phyloP scores from a whole-genome alignment of 2,888 invertebrate genomes.

The Gastrophysa polygoni region DNA sequence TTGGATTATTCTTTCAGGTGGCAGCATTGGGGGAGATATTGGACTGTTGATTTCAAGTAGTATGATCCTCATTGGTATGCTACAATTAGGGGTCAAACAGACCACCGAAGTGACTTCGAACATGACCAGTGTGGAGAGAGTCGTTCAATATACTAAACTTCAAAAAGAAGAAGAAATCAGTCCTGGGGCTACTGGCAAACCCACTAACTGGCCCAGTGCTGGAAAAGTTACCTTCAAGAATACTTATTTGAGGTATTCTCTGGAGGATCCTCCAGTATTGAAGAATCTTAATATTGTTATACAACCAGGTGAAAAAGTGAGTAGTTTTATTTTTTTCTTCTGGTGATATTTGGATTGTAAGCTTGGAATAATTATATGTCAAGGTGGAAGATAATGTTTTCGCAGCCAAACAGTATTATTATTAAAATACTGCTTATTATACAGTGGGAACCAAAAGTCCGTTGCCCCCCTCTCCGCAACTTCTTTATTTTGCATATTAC shows the following conservation, averaged over 20 bases:
- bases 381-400: too few species aligned
- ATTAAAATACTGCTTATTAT: too few species aligned
- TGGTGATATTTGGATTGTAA: too few species aligned
- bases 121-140: conserved; percentile 81
- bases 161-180: conserved; percentile 71
- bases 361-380: too few species aligned
- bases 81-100: conserved; percentile 80
- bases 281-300: conserved; percentile 69
- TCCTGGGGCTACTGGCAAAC: conserved; percentile 57
- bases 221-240: conserved; percentile 67
- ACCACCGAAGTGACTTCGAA: conserved; percentile 76
- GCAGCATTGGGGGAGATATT: conserved; percentile 68
- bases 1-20: conserved; percentile 52
- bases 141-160: conserved; percentile 76
- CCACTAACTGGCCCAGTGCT: conserved; percentile 66
- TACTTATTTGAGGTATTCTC: conserved; percentile 67
- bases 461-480: too few species aligned
- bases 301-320: conserved; percentile 69
- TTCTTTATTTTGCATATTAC: too few species aligned
- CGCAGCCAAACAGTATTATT: too few species aligned
- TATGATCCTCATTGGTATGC: conserved; percentile 76
- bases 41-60: conserved; percentile 76
- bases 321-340: neutral
- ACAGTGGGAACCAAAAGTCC: too few species aligned
- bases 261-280: conserved; percentile 70